Evolutionary conservation across 2,113 vertebrate species (phyloP).

Genomic region (Archocentrus centrarchus): DNA sequence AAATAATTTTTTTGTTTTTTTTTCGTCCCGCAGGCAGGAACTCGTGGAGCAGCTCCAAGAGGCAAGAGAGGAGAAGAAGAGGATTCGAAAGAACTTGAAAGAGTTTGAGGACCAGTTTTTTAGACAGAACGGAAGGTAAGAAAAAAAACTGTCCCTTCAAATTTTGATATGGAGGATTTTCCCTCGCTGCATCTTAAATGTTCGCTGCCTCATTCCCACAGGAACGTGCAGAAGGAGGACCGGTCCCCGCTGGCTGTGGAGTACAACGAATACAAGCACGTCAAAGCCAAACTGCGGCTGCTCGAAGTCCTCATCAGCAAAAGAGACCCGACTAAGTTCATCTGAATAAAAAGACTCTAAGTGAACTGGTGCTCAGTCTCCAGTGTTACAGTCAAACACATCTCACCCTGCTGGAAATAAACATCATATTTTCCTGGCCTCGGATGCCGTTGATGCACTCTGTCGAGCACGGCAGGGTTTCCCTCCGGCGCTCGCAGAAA

Average conservation of each 20-base stretch:
- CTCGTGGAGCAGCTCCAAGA: conserved; percentile 96
- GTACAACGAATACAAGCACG: conserved; percentile 95
- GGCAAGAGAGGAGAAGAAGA: conserved; percentile 95
- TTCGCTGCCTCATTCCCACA: conserved; percentile 61
- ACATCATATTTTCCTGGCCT: neutral
- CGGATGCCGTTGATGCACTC: conserved; percentile 14
- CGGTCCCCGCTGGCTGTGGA: conserved; percentile 91
- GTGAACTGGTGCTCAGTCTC: conserved; percentile 32
- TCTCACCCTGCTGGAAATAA: conserved; percentile 34
- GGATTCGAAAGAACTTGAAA: conserved; percentile 92
- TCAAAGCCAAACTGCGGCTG: conserved; percentile 95
- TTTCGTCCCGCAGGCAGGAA: conserved; percentile 83
- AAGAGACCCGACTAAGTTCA: conserved; percentile 84
- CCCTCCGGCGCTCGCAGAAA: neutral
- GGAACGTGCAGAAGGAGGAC: conserved; percentile 96
- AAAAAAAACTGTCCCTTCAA: neutral
- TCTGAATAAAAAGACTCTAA: conserved; percentile 58
- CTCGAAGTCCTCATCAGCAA: conserved; percentile 98
- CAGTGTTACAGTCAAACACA: conserved; percentile 20
- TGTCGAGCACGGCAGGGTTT: conserved; percentile 14
- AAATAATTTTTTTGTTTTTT: neutral
- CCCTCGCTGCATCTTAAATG: neutral
- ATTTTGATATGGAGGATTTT: neutral
- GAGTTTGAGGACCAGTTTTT: conserved; percentile 98
- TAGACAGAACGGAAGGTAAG: conserved; percentile 94